These are phyloP conservation scores for Capitulum mitella DNA, from an alignment of 2,888 invertebrate species.

Conservation along the genomic window DNA sequence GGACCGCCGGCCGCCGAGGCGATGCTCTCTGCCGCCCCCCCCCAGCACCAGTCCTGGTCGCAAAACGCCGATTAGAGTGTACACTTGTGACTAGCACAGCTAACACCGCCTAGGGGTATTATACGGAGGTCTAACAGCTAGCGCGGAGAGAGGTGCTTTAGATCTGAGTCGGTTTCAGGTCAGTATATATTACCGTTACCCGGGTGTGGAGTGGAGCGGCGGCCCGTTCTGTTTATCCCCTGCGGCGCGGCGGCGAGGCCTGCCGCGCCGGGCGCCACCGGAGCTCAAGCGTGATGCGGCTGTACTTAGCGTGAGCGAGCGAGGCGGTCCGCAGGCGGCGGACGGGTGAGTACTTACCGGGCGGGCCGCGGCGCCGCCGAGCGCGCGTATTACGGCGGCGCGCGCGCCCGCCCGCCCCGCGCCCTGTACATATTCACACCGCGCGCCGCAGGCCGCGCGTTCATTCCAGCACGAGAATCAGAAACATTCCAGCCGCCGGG, in stretches of 20 bases:
- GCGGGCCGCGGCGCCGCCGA: neutral
- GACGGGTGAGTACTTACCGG: neutral
- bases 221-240: no score
- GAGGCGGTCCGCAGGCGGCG: neutral
- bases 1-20: neutral
- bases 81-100: constrained; percentile 17
- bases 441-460: neutral
- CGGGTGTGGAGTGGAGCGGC: neutral
- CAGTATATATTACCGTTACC: constrained; percentile 22
- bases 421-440: neutral
- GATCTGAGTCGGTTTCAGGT: constrained; percentile 17
- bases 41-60: neutral
- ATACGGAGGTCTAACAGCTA: constrained; percentile 20
- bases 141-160: constrained; percentile 13
- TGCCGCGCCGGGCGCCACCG: neutral
- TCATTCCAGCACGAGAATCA: constrained; percentile 10
- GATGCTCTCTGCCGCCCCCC: no score
- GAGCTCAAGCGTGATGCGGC: neutral
- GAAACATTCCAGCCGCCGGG: constrained; percentile 1
- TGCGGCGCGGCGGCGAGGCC: no score
- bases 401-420: neutral
- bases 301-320: neutral
- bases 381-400: neutral
- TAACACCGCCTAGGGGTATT: constrained; percentile 15
- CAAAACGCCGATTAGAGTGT: neutral